Base-by-base conservation (phyloP, 2,113 vertebrate species). In the Cebidichthys violaceus region DNA sequence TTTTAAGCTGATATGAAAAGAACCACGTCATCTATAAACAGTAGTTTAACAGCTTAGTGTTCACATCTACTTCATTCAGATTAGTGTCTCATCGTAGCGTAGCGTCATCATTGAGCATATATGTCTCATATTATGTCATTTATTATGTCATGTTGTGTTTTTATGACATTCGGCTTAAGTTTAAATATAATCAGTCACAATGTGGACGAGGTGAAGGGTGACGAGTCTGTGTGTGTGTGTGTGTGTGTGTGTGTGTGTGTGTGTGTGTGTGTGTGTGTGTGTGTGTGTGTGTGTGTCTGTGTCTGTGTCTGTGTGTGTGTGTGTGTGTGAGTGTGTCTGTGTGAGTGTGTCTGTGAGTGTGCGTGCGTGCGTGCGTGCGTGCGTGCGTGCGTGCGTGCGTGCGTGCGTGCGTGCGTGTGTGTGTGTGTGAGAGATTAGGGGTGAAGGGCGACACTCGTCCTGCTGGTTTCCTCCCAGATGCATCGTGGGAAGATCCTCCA, bases 401-500 rank as follows among this genome's bases (percentile, higher is more conserved):
- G 55, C 81, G 57, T 29, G 57, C 68, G 9, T 66, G 61, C 81
- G 37, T 29, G 52, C 68, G 10, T 60, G 55, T 83, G 43, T 27
- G 60, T 15, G 45, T 47, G 45, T 15, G 2, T 47, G 45, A 39
- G 24, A 8, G 69, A n/a, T n/a, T n/a, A n/a, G 57, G 24, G 22
- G 59, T 55, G 74, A 31, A 31, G 31, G 31, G 31, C 31, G 4
- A 6, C 33, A 33, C 33, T 73, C 9, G 9, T 82, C 52, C 22
- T 69, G 18, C 72, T 90, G 89, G 89, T 85, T 88, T 57, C 31
- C 1, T 81, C 78, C 83, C 90, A 89, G 77, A 9, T 24, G 70
- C 90, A 86, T 90, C 91, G 90, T 94, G 93, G 91, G 93, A 94
- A 93, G 84, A 82, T 70, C 59, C 83, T 78, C 65, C 67, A 9